Base-by-base conservation (phyloP, 2,797 vertebrate species). In the Squalus acanthias region DNA sequence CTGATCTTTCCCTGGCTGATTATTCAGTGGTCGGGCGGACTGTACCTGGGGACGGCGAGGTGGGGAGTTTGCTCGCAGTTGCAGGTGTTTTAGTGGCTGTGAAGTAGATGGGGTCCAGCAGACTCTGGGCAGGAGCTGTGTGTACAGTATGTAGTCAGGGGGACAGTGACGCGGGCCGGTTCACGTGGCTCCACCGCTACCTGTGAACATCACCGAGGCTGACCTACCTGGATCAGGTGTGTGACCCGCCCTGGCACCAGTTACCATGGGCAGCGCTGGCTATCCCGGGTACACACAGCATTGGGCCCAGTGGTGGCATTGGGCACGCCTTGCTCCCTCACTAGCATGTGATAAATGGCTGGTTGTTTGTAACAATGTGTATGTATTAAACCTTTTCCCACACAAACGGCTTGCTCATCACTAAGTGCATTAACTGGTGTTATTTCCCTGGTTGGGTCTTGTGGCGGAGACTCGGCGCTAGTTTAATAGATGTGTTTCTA, bases 131-230 rank as follows among this genome's bases (percentile, higher is more conserved):
- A 67, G 7, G 2, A 1, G 8, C 6, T 67, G 60, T 93, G 63
- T 93, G 91, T 67, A 39, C 91, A 39, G 91, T 39, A 33, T 93
- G 91, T 93, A 67, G 91, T 67, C 91, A 93, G 91, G 63, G 91
- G 91, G 91, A 93, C 63, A 65, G 91, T 93, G 91, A 67, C 63
- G 91, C 91, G 17, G n/a, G 15, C 0, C 63, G 33, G 5, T 67
- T 20, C 89, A 88, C 29, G 13, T 20, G 29, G 89, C 13, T 65
- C 1, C 91, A 67, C 91, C 9, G 33, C 91, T 67, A 93, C 91
- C 91, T 93, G 91, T 20, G 8, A 10, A 8, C 9, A 6, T 39
- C 17, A 93, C 91, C 17, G 13, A 67, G 15, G 63, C 89, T n/a
- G 89, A 4, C 65, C 29, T 93, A 67, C 91, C 91, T 92, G 89